These are phyloP conservation scores for Rhamphomyia laevipes DNA, from an alignment of 2,888 invertebrate genomes.

Conservation along the genomic window DNA sequence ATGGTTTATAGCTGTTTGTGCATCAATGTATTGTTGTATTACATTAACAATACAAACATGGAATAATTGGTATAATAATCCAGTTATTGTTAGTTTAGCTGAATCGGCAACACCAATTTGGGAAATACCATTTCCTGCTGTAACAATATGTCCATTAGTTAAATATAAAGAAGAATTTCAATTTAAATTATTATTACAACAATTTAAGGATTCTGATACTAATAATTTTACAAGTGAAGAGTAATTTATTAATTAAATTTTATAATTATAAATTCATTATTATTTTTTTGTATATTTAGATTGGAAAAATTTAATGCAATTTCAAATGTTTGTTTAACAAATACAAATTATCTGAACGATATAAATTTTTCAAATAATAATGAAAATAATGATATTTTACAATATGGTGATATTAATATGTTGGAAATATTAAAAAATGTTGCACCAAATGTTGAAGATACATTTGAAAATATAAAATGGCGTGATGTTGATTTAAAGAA, in stretches of 20 bases:
- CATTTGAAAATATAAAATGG: slow-evolving; percentile 2
- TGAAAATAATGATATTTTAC: neutral
- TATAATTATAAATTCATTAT: neutral
- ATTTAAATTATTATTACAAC: too few relatives aligned
- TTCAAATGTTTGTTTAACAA: neutral
- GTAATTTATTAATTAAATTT: neutral
- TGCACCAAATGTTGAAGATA: neutral
- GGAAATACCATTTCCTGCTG: slow-evolving; percentile 46
- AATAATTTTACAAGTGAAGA: neutral
- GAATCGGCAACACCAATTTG: slow-evolving; percentile 44
- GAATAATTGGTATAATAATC: slow-evolving; percentile 50
- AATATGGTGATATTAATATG: neutral
- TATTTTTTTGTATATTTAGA: too few relatives aligned
- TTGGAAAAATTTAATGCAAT: neutral
- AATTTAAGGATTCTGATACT: too few relatives aligned
- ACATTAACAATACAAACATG: slow-evolving; percentile 45
- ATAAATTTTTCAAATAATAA: neutral
- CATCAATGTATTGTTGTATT: slow-evolving; percentile 44
- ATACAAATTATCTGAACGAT: neutral
- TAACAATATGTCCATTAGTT: slow-evolving; percentile 49
- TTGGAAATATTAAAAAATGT: neutral
- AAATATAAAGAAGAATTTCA: slow-evolving; percentile 38
- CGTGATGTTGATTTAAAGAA: slow-evolving; percentile 21
- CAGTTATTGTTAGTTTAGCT: slow-evolving; percentile 55
- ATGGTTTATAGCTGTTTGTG: slow-evolving; percentile 44